These are phyloP conservation scores for Ypsolopha sequella DNA, from an alignment of 2,888 invertebrate genomes.

Conservation along the genomic window DNA sequence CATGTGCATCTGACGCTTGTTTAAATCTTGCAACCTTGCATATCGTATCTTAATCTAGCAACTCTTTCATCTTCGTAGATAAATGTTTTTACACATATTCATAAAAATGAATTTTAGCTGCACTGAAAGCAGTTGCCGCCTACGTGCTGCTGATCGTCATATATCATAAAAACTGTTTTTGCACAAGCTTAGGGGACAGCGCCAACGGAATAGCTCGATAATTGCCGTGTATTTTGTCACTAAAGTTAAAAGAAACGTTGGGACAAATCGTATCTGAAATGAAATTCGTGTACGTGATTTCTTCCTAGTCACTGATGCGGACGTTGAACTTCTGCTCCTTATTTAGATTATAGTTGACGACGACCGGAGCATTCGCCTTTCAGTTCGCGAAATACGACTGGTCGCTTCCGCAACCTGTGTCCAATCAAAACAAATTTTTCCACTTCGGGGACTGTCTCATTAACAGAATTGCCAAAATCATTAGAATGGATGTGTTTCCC, in stretches of 20 bases:
- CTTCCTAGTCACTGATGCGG: constrained; percentile 46
- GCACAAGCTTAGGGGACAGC: not conserved
- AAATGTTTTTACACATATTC: not conserved
- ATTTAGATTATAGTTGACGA: constrained; percentile 67
- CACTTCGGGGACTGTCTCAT: not conserved
- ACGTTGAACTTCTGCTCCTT: constrained; percentile 69
- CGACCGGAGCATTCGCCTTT: constrained; percentile 44
- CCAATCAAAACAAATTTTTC: constrained; percentile 13
- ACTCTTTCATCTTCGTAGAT: constrained; percentile 1
- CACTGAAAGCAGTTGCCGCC: constrained; percentile 1
- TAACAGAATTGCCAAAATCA: too few species aligned
- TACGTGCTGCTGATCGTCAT: not conserved
- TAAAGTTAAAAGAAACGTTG: not conserved
- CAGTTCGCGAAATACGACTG: constrained; percentile 53
- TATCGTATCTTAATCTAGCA: not conserved
- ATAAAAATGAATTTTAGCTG: not conserved
- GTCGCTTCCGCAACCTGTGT: constrained; percentile 53
- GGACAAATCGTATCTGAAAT: constrained; percentile 15
- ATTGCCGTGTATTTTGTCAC: too few species aligned
- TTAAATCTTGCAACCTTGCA: constrained; percentile 1
- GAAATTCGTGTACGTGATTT: constrained; percentile 17
- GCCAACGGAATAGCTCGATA: too few species aligned
- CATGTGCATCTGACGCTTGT: not conserved
- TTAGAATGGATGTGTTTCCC: not conserved
- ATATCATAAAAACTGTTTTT: not conserved